Percentiles rank a stretch among this genome's conserved stretches.
phyloP scores from a whole-genome alignment of 2,888 invertebrate genomes.

The Mechanitis mazaeus region DNA sequence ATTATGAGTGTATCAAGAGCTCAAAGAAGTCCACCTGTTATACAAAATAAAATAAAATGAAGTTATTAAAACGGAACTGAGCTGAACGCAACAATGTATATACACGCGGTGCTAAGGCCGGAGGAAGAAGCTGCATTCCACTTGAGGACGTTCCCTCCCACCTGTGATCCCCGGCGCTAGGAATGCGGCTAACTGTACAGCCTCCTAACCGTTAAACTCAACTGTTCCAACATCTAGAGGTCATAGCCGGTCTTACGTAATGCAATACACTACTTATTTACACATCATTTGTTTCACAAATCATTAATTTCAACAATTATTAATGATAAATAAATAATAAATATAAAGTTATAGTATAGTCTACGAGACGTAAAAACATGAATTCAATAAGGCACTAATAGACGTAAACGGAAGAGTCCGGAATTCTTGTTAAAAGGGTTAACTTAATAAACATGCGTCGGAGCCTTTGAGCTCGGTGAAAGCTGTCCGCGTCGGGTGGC shows the following conservation, averaged over 20 bases:
- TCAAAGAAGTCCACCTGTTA: no score
- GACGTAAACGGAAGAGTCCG: constrained; percentile 54
- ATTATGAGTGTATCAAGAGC: no score
- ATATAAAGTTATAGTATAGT: not conserved
- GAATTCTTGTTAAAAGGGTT: constrained; percentile 68
- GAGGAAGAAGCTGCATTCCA: constrained; percentile 41
- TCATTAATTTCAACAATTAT: no score
- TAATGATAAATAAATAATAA: no score
- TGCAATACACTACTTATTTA: constrained; percentile 40
- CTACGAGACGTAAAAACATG: constrained; percentile 9
- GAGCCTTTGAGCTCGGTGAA: constrained; percentile 68
- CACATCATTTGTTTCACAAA: constrained; percentile 23
- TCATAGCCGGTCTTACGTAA: constrained; percentile 48
- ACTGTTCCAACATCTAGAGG: constrained; percentile 55
- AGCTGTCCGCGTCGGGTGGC: constrained; percentile 49
- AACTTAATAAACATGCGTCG: constrained; percentile 69
- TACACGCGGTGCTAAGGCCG: constrained; percentile 18
- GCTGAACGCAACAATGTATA: not conserved
- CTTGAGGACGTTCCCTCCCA: constrained; percentile 38
- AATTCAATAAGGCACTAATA: constrained; percentile 47
- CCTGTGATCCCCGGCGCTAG: constrained; percentile 54
- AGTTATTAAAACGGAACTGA: no score
- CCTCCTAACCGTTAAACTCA: constrained; percentile 64
- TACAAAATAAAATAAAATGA: no score
- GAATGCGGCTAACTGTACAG: constrained; percentile 70